Evolutionary conservation across 37 sponge, comb jelly and placozoan species (phyloP), one percentile per base, ranked within the genome.

Genomic region (Geodia barretti): DNA sequence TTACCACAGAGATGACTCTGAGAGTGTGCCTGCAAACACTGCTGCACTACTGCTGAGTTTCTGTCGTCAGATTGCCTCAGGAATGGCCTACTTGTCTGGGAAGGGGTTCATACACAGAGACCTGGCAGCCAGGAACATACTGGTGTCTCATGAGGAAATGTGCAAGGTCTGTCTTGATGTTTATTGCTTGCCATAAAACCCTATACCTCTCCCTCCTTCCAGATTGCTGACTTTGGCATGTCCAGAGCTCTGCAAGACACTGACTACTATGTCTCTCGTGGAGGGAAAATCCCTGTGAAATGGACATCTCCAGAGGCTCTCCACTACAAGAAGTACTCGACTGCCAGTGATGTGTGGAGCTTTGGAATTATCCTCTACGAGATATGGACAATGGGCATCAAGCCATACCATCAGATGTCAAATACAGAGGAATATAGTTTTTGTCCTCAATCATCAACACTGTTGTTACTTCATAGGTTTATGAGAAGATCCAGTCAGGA

Each of bases 111-210:
- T n/a, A n/a, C 72, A 72, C 58, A 70, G 73, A 17, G 81, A 81
- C 30, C 64, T 81, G 36, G 81, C 81, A 32, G 81, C 81, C 34
- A 60, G 81, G 25, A 81, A 81, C 31, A 72, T 81, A 25, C 73
- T 81, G 5, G 39, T 81, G 23, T 72, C 64, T 28, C 31, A 59
- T 23, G 39, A 60, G 25, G 81, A 72, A 8, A 62, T 71, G 4
- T 72, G 72, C 19, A 81, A 81, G 81, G 81, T 81, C n/a, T n/a
- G n/a, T n/a, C n/a, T n/a, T n/a, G n/a, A n/a, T n/a, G n/a, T n/a
- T n/a, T n/a, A n/a, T n/a, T n/a, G n/a, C n/a, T n/a, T n/a, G n/a
- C n/a, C n/a, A n/a, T n/a, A n/a, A n/a, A n/a, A n/a, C n/a, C n/a
- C 64, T 62, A 2, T 9, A 28, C 24, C 7, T 62, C 3, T 28